Base-by-base conservation (phyloP, 1,140 invertebrate genomes). In the Archivesica marissinica region DNA sequence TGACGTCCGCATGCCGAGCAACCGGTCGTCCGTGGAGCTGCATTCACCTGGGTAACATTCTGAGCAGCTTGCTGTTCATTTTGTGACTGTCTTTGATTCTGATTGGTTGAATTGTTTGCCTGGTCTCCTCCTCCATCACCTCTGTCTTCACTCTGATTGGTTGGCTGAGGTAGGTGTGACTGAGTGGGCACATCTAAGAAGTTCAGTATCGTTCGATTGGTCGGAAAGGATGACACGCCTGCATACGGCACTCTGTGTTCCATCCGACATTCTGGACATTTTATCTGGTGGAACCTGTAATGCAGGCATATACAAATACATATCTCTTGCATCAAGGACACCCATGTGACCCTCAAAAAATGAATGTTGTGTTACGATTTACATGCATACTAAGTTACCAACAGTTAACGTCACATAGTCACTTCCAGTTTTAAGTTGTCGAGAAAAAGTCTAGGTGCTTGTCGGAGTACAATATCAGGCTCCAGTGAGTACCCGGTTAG, bases 241-340 rank as follows among this genome's bases (percentile, higher is more conserved):
- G 86, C 79, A 47, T 91, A 87, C 9, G 98, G 98, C 91, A 99
- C 98, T 81, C 98, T 95, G 95, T 99, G 98, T 95, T 99, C 98
- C 68, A 98, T 97, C 78, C 99, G 96, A 93, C 99, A 99, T 96
- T 99, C 99, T 91, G 99, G 99, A 95, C 99, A 99, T 95, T 99
- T 99, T 54, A 99, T 97, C 96, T 97, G 93, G 35, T 95, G 70
- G 66, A 84, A 84, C 66, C 81, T 84, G 35, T 3, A 52, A 52
- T 7, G 17, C 7, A 9, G 7, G 17, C 41, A 47, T 7, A 47
- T 9, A 47, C 41, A 9, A 47, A 17, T 47, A 17, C 41, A 9
- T 7, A 47, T 47, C 41, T n/a, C n/a, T n/a, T n/a, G n/a, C n/a
- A n/a, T n/a, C n/a, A n/a, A n/a, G n/a, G n/a, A n/a, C n/a, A n/a